These are phyloP conservation scores for Ellobius talpinus DNA, from an alignment of 2,113 vertebrate genomes.

Conservation along the genomic window DNA sequence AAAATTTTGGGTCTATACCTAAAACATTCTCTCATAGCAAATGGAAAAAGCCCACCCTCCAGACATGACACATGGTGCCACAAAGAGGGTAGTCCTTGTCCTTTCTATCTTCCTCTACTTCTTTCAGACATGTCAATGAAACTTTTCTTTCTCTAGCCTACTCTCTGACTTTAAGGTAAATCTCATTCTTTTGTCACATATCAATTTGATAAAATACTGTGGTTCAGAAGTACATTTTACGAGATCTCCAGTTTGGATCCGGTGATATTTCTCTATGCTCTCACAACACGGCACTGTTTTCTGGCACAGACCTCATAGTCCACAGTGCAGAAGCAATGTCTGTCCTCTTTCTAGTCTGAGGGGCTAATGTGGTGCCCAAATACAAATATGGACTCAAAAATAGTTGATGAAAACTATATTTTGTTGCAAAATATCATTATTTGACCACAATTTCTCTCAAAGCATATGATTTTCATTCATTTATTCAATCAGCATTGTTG, in stretches of 20 bases:
- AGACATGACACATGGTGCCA: not conserved
- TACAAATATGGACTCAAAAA: not conserved
- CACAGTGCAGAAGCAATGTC: not conserved
- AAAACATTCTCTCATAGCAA: not conserved
- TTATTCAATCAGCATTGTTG: not conserved
- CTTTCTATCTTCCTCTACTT: not conserved
- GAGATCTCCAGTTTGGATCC: not conserved
- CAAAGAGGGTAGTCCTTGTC: not conserved
- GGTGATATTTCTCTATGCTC: not conserved
- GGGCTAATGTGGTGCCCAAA: not conserved
- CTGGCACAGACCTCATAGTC: too few relatives aligned
- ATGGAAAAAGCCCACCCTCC: not conserved
- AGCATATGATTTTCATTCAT: not conserved
- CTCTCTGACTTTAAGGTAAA: not conserved
- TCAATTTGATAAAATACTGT: not conserved
- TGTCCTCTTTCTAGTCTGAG: not conserved
- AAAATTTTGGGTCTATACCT: not conserved
- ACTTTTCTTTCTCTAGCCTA: not conserved
- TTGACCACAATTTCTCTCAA: not conserved
- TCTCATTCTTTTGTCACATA: not conserved
- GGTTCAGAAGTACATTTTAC: not conserved
- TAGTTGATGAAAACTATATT: not conserved
- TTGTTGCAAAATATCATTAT: constrained; percentile 3
- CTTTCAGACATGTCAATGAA: not conserved
- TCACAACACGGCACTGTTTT: not conserved